These are phyloP conservation scores for Odontomyia ornata DNA, from an alignment of 2,888 invertebrate genomes.

Conservation along the genomic window DNA sequence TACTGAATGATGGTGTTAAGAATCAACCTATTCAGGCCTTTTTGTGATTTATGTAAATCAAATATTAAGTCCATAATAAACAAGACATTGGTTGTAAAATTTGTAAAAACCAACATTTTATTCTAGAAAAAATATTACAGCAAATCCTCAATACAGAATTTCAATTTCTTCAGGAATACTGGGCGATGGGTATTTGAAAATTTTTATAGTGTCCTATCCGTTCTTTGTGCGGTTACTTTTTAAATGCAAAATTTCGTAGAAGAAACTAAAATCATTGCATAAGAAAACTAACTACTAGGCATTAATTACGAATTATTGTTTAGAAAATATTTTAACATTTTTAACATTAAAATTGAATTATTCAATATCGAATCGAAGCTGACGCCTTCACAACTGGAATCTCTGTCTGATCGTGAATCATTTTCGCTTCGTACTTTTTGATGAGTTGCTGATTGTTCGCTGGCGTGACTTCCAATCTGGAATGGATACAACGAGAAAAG, in stretches of 20 bases:
- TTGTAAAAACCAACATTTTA: constrained; percentile 31
- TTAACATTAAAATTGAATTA: not conserved
- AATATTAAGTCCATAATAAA: not conserved
- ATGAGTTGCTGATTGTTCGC: constrained; percentile 51
- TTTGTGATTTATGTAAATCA: not conserved
- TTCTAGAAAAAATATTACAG: constrained; percentile 34
- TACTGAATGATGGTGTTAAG: not conserved
- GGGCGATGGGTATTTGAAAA: not conserved
- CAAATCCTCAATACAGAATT: constrained; percentile 32
- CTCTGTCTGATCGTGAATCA: constrained; percentile 35
- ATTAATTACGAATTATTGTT: not conserved
- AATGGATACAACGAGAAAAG: not conserved
- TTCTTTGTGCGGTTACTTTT: not conserved
- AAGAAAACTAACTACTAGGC: constrained; percentile 15
- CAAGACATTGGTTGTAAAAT: not conserved
- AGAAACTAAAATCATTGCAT: not conserved
- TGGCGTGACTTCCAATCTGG: constrained; percentile 52
- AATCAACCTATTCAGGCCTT: not conserved
- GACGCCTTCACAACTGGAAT: constrained; percentile 29
- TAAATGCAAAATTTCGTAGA: constrained; percentile 31
- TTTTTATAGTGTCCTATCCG: not conserved
- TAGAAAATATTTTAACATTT: not conserved
- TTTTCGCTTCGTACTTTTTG: constrained; percentile 50
- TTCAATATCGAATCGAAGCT: constrained; percentile 31
- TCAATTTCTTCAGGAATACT: constrained; percentile 40